Evolutionary conservation across 2,888 invertebrate species (phyloP).

Genomic region (Pollenia griseotomentosa): DNA sequence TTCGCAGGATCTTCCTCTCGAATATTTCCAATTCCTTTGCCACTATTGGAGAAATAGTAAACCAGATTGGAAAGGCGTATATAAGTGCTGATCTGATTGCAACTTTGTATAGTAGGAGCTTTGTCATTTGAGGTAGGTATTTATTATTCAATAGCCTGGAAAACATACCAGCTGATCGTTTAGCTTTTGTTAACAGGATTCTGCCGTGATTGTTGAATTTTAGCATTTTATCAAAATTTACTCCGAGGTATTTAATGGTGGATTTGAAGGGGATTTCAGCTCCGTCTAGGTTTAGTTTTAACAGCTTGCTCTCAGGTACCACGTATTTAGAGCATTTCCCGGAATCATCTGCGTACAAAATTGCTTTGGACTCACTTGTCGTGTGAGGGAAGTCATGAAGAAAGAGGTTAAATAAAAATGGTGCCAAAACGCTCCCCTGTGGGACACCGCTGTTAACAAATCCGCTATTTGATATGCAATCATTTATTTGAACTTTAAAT

Average conservation of each 20-base stretch:
- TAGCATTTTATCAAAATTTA: not conserved
- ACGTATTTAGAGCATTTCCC: not conserved
- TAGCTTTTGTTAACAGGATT: not conserved
- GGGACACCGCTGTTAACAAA: not conserved
- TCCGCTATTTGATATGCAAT: not conserved
- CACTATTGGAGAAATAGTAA: not conserved
- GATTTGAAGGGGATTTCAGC: slow-evolving; percentile 49
- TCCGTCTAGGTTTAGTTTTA: not conserved
- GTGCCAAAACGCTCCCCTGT: not conserved
- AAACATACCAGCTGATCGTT: not conserved
- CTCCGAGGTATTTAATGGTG: slow-evolving; percentile 7
- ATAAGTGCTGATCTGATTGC: not conserved
- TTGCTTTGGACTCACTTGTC: not conserved
- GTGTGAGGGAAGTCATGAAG: not conserved
- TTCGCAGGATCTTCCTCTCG: not conserved
- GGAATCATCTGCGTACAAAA: not conserved
- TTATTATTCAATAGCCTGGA: slow-evolving; percentile 11
- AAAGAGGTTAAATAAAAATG: not conserved
- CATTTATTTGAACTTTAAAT: not conserved
- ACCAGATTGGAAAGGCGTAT: not conserved
- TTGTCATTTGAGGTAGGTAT: not conserved
- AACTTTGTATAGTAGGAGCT: not conserved
- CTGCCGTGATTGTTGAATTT: slow-evolving; percentile 16
- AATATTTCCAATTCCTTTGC: not conserved
- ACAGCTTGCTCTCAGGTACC: slow-evolving; percentile 26